phyloP scores from a whole-genome alignment of 1,140 invertebrate species.

The Papilio polyxenes region DNA sequence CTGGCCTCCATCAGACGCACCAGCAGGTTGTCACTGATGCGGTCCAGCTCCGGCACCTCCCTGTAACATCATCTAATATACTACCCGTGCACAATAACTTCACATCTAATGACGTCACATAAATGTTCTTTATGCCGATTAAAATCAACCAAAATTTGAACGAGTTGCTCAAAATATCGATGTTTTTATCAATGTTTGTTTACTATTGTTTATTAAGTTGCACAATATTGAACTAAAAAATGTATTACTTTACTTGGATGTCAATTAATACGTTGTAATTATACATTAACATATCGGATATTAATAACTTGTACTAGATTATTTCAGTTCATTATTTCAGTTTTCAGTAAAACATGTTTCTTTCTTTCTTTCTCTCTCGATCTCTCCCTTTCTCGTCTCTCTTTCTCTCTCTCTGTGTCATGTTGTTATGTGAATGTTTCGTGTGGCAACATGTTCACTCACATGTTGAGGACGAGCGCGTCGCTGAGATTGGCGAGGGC shows the following conservation, averaged over 20 bases:
- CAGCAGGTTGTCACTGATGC: conserved; percentile 85
- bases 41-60: conserved; percentile 82
- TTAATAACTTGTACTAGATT: not conserved
- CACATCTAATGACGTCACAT: not conserved
- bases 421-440: too few species aligned
- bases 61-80: conserved; percentile 59
- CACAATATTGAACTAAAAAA: not conserved
- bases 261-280: not conserved
- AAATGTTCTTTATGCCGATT: not conserved
- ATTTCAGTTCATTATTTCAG: not conserved
- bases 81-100: not conserved
- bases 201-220: not conserved
- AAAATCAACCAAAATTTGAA: not conserved
- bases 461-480: conserved; percentile 82
- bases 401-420: not conserved
- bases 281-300: not conserved
- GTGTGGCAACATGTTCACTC: conserved; percentile 41
- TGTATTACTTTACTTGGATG: not conserved
- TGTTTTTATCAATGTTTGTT: not conserved
- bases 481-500: conserved; percentile 91
- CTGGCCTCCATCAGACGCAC: conserved; percentile 85
- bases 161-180: not conserved
- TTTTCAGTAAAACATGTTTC: too few species aligned
- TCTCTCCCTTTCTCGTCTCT: not conserved
- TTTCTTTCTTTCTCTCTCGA: not conserved